Evolutionary conservation across 2,888 invertebrate species (phyloP).

Genomic region (Oxytorus armatus): DNA sequence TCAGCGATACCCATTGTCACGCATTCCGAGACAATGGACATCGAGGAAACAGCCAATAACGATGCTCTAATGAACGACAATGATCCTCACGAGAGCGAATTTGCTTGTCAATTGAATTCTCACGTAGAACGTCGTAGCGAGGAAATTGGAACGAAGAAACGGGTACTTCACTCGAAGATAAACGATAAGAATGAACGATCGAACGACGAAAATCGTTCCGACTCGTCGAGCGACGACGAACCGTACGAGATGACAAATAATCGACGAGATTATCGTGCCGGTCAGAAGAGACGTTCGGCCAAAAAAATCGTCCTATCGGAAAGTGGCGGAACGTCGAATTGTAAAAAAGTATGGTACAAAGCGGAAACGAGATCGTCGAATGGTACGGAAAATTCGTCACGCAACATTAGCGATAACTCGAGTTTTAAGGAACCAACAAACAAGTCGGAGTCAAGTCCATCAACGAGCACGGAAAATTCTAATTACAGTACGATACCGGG

Average conservation of each 20-base stretch:
- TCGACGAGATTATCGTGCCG: conserved; percentile 11
- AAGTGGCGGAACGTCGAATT: neutral
- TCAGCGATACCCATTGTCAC: neutral
- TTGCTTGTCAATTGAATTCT: neutral
- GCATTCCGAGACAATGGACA: neutral
- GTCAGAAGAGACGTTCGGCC: conserved; percentile 49
- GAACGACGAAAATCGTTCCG: conserved; percentile 73
- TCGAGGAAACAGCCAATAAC: neutral
- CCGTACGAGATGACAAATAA: neutral
- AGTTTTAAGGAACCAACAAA: neutral
- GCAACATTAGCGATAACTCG: neutral
- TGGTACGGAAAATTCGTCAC: conserved; percentile 1
- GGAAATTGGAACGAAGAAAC: neutral
- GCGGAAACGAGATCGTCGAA: neutral
- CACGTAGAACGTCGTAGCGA: neutral
- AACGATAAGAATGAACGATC: conserved; percentile 5
- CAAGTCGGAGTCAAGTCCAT: neutral
- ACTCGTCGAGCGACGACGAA: conserved; percentile 70
- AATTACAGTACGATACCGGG: conserved; percentile 12
- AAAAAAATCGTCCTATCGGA: neutral
- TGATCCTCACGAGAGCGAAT: neutral
- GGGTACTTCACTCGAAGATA: neutral
- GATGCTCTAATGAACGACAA: neutral
- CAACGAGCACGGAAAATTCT: conserved; percentile 11
- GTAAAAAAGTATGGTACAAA: neutral